These are phyloP conservation scores for Hydropsyche betteni DNA, from an alignment of 2,888 invertebrate genomes.

Conservation along the genomic window DNA sequence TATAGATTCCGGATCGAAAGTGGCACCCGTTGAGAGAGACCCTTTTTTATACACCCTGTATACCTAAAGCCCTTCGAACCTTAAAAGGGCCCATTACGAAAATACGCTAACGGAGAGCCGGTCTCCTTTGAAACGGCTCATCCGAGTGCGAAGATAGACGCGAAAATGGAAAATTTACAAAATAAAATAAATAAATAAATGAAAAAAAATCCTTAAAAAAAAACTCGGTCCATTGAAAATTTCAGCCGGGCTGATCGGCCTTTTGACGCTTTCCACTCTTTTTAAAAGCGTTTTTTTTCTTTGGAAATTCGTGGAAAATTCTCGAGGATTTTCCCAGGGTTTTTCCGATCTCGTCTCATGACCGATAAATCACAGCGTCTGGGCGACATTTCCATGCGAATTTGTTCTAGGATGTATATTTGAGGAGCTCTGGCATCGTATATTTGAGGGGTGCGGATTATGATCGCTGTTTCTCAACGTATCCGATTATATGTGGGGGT, in stretches of 20 bases:
- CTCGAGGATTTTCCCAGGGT: neutral
- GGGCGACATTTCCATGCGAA: constrained; percentile 31
- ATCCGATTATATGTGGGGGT: neutral
- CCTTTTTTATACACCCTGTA: too few relatives aligned
- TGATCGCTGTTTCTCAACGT: neutral
- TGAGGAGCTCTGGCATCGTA: neutral
- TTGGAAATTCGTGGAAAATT: neutral
- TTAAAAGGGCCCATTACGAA: constrained; percentile 4
- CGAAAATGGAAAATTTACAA: constrained; percentile 22
- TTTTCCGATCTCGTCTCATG: constrained; percentile 6
- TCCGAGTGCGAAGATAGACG: constrained; percentile 24
- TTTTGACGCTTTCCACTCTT: neutral
- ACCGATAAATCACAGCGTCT: constrained; percentile 25
- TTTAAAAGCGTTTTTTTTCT: neutral
- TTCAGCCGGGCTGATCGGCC: constrained; percentile 26
- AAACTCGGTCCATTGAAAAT: constrained; percentile 32
- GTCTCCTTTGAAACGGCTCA: constrained; percentile 16
- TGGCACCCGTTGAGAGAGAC: too few relatives aligned
- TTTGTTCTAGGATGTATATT: neutral
- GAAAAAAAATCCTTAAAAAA: neutral
- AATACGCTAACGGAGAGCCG: neutral
- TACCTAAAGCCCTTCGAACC: neutral
- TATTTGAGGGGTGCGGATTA: neutral
- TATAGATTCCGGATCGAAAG: too few relatives aligned
- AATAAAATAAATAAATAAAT: constrained; percentile 3